Base-by-base conservation (phyloP, 2,797 vertebrate genomes). In the Coreius guichenoti region DNA sequence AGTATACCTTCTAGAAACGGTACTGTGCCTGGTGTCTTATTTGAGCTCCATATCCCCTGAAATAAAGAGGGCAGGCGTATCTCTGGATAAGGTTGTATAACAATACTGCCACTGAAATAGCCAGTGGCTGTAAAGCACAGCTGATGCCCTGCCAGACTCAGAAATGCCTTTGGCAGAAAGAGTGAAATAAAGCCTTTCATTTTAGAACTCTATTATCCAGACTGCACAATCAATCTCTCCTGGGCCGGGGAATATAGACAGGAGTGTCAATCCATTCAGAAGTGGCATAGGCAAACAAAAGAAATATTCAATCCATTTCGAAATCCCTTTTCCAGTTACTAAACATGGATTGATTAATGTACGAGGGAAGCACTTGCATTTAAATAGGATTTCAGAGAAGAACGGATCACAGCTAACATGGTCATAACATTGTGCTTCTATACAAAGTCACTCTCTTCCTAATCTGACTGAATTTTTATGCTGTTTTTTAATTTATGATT, bases 201-300 rank as follows among this genome's bases (percentile, higher is more conserved):
- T 88, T 82, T 76, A 86, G 80, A 87, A 87, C 83, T 88, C 86
- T 85, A 85, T 89, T 90, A 87, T 81, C 83, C 72, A 31, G 72
- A 87, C 68, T 51, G 45, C 58, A 36, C n/a, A 43, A 89, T 89
- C 83, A 87, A 86, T 90, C 89, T 89, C 33, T 54, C 36, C 36
- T 43, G 56, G 81, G 81, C 43, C 17, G 65, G 65, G 75, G 9
- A 87, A 75, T 77, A 77, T n/a, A 36, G 87, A 88, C 86, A 83
- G 70, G 43, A 68, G 39, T 77, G 84, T 89, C 76, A 49, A 85
- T 83, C 76, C 82, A 73, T 78, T 84, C 29, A 81, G 77, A 86
- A 67, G 79, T 56, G 31, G 77, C 36, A 63, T 21, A 33, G 51
- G 26, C 36, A 43, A 73, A 85, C 83, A 72, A 77, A 85, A 88